Evolutionary conservation across 2,113 vertebrate species (phyloP), one percentile per base, ranked within the genome.

Genomic region (Phalacrocorax brasilianus): DNA sequence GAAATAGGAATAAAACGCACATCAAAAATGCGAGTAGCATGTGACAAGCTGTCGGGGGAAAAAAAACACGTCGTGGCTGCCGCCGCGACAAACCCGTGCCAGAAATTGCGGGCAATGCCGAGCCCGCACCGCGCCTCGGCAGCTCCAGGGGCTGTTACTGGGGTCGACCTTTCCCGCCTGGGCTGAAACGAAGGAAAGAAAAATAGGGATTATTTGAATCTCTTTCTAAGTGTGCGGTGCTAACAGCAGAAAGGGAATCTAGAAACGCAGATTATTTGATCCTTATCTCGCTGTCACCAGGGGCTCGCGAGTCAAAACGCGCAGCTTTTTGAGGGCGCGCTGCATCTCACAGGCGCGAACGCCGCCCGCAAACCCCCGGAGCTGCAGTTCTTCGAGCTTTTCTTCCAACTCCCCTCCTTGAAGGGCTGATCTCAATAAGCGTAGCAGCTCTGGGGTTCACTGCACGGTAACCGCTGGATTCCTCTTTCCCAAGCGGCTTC

Each of bases 251-350:
- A 55, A 33, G 18, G 35, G 53, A 82, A 75, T 2, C 23, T 27
- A 32, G 35, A 38, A 68, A 23, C 0, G 1, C 14, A 7, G 66
- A 5, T 62, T n/a, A 10, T 70, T 91, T 65, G 23, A 7, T n/a
- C 45, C 59, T 38, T 35, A 26, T 72, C 14, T 27, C 32, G 18
- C 35, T 19, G 30, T 52, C n/a, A 28, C 2, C 0, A n/a, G 12
- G 6, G 26, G 3, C 44, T 55, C 2, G 15, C 8, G 18, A 38
- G 12, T 8, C 23, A 20, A 44, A 76, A 30, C 5, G 4, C 10
- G 26, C 21, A 4, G 42, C 4, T 52, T 84, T 80, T 28, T 0
- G 0, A 0, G 2, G 1, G 20, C 23, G 0, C 1, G 4, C 17
- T 17, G 52, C 20, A 1, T 15, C 65, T 13, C 17, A 1, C 8